Percentiles rank a stretch among this genome's conserved stretches.
phyloP scores from a whole-genome alignment of 2,888 invertebrate species.

The Tetranychus truncatus region DNA sequence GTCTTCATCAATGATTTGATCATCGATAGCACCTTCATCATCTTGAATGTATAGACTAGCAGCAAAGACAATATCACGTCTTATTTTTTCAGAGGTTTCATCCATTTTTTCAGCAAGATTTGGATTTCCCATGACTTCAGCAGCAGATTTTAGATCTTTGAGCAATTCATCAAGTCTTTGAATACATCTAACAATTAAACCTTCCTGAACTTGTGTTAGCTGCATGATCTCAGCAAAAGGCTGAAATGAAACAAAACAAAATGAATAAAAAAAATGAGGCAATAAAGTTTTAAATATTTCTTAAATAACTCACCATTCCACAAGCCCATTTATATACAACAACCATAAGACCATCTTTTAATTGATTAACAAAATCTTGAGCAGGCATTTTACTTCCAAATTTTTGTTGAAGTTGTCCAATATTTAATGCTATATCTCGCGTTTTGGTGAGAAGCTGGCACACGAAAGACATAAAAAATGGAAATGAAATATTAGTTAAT shows the following conservation, averaged over 20 bases:
- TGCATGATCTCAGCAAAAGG: slow-evolving; percentile 83
- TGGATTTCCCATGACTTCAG: slow-evolving; percentile 78
- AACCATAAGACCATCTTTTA: slow-evolving; percentile 76
- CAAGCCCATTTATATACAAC: slow-evolving; percentile 93
- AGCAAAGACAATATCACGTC: slow-evolving; percentile 92
- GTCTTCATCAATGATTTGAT: not conserved
- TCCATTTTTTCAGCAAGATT: slow-evolving; percentile 82
- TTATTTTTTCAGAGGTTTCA: slow-evolving; percentile 73
- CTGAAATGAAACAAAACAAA: slow-evolving; percentile 47
- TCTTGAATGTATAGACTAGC: slow-evolving; percentile 58
- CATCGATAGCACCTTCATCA: not conserved
- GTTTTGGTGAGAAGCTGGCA: slow-evolving; percentile 51
- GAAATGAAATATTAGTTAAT: not conserved
- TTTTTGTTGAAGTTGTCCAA: slow-evolving; percentile 47
- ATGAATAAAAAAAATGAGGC: slow-evolving; percentile 34
- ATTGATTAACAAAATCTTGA: slow-evolving; percentile 41
- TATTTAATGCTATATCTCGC: slow-evolving; percentile 46
- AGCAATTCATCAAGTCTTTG: slow-evolving; percentile 85
- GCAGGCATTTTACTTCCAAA: slow-evolving; percentile 40
- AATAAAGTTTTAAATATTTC: not conserved
- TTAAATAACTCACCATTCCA: slow-evolving; percentile 45
- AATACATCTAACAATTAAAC: slow-evolving; percentile 88
- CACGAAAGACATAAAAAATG: not conserved
- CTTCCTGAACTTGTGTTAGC: slow-evolving; percentile 84
- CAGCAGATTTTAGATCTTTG: slow-evolving; percentile 74